Conservation (phyloP, 2,113 vertebrate genomes). For the Misgurnus anguillicaudatus region DNA sequence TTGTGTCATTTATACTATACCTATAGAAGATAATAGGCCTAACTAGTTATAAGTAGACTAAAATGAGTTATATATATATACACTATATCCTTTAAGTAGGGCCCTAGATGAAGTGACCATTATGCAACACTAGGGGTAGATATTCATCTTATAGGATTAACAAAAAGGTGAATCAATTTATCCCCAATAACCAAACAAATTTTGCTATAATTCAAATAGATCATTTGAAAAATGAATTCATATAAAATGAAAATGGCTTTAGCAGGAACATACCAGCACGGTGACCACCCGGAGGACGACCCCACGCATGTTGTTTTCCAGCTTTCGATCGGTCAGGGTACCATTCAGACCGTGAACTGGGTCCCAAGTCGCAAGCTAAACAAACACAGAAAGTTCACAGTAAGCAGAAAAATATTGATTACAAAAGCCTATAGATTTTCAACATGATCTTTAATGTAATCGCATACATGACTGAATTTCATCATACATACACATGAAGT, state of each 20-base stretch:
- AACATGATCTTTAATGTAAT: background rate
- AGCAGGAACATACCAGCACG: conserved; percentile 84
- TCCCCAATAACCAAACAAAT: too few species aligned
- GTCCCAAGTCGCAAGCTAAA: conserved; percentile 97
- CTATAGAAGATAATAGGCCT: background rate
- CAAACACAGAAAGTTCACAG: conserved; percentile 51
- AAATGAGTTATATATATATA: background rate
- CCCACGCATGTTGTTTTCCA: conserved; percentile 98
- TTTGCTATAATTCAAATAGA: too few species aligned
- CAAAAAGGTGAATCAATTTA: too few species aligned
- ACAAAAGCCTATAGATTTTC: conserved; percentile 16
- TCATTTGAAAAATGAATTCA: too few species aligned
- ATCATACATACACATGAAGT: background rate
- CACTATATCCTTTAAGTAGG: too few species aligned
- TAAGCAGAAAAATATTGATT: conserved; percentile 30
- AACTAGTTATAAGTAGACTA: conserved; percentile 12
- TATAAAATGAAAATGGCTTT: background rate
- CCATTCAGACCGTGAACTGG: conserved; percentile 93
- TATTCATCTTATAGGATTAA: too few species aligned
- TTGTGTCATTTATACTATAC: conserved; percentile 13
- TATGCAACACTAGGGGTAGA: too few species aligned
- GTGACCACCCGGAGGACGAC: conserved; percentile 95
- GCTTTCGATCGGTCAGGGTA: conserved; percentile 91
- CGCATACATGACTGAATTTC: background rate
- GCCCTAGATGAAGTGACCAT: too few species aligned